These are phyloP conservation scores for Cheiracanthium punctorium DNA, from an alignment of 2,888 invertebrate genomes.

Conservation along the genomic window DNA sequence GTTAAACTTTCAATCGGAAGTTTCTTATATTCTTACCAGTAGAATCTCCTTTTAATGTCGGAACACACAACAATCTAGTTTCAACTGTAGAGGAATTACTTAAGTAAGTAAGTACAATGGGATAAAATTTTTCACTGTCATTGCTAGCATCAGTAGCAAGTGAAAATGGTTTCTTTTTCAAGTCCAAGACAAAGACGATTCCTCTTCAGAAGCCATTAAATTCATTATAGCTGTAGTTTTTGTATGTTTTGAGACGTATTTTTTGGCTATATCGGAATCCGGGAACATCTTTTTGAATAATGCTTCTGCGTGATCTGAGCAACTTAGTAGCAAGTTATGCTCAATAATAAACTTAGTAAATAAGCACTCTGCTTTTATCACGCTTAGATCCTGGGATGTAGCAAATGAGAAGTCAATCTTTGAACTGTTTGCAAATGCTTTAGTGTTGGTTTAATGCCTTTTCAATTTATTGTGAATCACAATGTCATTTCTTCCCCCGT, in stretches of 20 bases:
- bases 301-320: neutral
- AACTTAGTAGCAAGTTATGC: neutral
- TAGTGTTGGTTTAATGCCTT: too few species aligned
- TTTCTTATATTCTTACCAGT: neutral
- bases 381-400: too few species aligned
- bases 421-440: too few species aligned
- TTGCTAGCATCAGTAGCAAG: neutral
- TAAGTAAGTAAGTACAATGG: neutral
- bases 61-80: too few species aligned
- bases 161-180: neutral
- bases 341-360: neutral
- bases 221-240: too few species aligned
- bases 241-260: neutral
- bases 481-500: too few species aligned
- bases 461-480: too few species aligned
- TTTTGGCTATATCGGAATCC: neutral
- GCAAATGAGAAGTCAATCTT: too few species aligned
- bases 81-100: neutral
- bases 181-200: neutral
- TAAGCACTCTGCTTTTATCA: neutral
- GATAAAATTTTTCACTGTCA: neutral
- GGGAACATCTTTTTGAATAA: slow-evolving; percentile 2
- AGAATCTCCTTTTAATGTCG: neutral
- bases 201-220: too few species aligned
- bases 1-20: neutral